Evolutionary conservation across 2,888 invertebrate species (phyloP), one percentile per base, ranked within the genome.

Genomic region (Ephialtes manifestator): DNA sequence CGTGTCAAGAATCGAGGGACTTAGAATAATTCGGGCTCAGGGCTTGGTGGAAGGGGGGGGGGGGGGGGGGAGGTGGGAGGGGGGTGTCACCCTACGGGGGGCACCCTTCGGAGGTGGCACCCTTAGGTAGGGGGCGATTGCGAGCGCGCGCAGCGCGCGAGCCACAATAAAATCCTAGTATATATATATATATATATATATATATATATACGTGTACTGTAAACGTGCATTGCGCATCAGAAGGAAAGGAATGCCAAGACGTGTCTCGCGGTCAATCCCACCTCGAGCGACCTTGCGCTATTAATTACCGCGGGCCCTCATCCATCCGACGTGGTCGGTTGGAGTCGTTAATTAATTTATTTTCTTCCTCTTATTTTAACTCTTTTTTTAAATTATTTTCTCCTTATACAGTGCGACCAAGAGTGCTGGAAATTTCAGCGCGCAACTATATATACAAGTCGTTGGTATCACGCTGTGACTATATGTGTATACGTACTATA

Each of bases 291-390:
- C 86, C 86, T 77, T 70, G 58, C 78, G 84, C 89, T 90, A 91
- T 91, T 91, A 91, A 91, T 92, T 92, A 90, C 87, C 79, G 76
- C 79, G 80, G 86, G 55, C 35, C 83, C 80, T 76, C 20, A 20
- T 35, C 76, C 71, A 68, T 67, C 67, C 79, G 70, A 72, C 65
- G 39, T 84, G 58, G 67, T 81, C 84, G 53, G 51, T 78, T 67
- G 79, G 78, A 79, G 74, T 82, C 80, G 84, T 88, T 88, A 87
- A 88, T 88, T 87, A 86, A 86, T 86, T 83, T 79, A 74, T 82
- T 43, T 72, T 70, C 65, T 63, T 70, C 35, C 55, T 5, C 68
- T 74, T 67, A 60, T 67, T 13, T 4, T 48, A n/a, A 43, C 20
- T 58, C 58, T 43, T 74, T 74, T 48, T 60, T n/a, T n/a, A n/a